These are phyloP conservation scores for Chelonoidis abingdonii DNA, from an alignment of 2,113 vertebrate species.

Conservation along the genomic window DNA sequence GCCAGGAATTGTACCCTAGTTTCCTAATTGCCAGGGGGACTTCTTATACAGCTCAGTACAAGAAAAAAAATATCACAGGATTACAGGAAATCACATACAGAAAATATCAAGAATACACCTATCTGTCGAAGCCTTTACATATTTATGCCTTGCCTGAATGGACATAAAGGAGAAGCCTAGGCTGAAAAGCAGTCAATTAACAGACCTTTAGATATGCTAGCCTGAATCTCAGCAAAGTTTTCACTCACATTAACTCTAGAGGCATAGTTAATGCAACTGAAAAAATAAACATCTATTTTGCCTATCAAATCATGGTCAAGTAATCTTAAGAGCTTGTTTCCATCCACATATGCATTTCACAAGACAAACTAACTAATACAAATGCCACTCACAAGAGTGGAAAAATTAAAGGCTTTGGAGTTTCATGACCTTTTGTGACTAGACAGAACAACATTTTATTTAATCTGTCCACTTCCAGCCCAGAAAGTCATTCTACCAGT, in stretches of 20 bases:
- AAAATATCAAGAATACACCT: not conserved
- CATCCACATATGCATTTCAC: not conserved
- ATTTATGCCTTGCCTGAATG: not conserved
- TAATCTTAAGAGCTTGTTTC: not conserved
- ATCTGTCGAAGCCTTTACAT: not conserved
- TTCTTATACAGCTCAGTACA: not conserved
- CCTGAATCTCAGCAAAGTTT: not conserved
- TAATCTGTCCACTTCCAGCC: not conserved
- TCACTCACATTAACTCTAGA: not conserved
- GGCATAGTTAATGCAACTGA: not conserved
- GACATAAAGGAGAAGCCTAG: not conserved
- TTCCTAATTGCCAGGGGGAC: not conserved
- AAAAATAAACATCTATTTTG: not conserved
- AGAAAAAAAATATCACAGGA: not conserved
- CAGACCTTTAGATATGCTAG: accelerated
- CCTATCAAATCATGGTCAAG: not conserved
- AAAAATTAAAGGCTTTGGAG: not conserved
- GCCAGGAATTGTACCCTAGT: not conserved
- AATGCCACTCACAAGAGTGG: not conserved
- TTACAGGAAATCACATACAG: not conserved
- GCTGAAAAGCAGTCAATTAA: not conserved
- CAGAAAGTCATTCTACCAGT: not conserved
- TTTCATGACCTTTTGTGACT: accelerated
- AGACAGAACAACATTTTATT: not conserved
- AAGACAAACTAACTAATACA: not conserved